Evolutionary conservation across 2,797 vertebrate genomes (phyloP).

Genomic region (Acanthopagrus latus): DNA sequence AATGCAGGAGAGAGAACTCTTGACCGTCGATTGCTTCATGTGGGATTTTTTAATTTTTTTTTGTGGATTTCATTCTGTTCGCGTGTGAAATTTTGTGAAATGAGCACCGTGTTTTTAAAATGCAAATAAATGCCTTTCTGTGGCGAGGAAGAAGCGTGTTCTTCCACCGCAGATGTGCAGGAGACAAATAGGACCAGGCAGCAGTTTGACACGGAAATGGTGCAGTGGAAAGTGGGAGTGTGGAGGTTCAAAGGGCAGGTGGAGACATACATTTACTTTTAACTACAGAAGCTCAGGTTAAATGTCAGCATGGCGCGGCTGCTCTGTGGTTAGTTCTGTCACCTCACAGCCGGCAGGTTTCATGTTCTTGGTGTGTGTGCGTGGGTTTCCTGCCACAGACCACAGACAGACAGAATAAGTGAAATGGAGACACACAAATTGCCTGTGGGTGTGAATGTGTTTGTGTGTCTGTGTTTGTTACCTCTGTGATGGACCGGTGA

Average conservation of each 20-base stretch:
- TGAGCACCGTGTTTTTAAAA: constrained; percentile 25
- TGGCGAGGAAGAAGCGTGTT: background rate
- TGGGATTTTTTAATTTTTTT: background rate
- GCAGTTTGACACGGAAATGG: constrained; percentile 30
- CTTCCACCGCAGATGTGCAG: background rate
- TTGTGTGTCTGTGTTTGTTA: constrained; percentile 44
- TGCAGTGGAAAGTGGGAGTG: constrained; percentile 28
- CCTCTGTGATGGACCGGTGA: constrained; percentile 38
- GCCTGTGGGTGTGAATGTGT: constrained; percentile 44
- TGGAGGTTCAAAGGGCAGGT: constrained; percentile 31
- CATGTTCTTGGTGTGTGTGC: constrained; percentile 29
- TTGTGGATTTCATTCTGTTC: background rate
- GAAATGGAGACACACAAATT: constrained; percentile 61
- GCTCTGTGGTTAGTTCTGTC: constrained; percentile 47
- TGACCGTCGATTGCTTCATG: background rate
- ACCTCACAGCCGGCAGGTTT: constrained; percentile 42
- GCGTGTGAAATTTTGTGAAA: constrained; percentile 8
- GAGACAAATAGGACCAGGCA: constrained; percentile 32
- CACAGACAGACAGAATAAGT: constrained; percentile 44
- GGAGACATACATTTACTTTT: constrained; percentile 48
- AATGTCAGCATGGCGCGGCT: constrained; percentile 41
- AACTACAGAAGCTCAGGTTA: constrained; percentile 46
- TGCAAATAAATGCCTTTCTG: constrained; percentile 5
- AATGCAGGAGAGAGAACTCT: constrained; percentile 16
- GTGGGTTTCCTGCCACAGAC: constrained; percentile 43